A percentile compares a stretch with the other conserved stretches of the same genome.
Conservation (phyloP, 2,797 vertebrate species). For the Podargus strigoides region DNA sequence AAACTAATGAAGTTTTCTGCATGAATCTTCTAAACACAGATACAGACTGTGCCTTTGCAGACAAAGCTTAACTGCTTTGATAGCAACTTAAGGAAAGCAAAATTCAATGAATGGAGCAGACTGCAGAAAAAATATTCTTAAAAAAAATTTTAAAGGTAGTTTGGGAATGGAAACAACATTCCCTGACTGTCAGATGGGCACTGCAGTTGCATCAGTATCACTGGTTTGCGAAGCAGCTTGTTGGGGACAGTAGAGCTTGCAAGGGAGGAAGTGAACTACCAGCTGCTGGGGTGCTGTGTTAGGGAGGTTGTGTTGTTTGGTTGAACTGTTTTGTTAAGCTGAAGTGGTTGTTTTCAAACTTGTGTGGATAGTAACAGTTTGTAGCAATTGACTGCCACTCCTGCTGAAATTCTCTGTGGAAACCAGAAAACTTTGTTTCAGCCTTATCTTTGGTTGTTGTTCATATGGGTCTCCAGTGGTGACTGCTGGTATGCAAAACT, state of each 20-base stretch:
- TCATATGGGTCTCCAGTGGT: neutral
- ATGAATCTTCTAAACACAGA: neutral
- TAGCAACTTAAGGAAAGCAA: neutral
- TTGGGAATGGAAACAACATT: neutral
- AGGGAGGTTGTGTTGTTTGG: neutral
- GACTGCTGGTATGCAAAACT: neutral
- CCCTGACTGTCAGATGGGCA: neutral
- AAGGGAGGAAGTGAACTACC: neutral
- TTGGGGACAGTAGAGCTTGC: neutral
- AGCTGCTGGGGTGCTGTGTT: neutral
- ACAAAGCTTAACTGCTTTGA: neutral
- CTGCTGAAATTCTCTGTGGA: neutral
- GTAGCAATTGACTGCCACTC: neutral
- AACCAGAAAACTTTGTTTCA: neutral
- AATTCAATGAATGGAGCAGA: neutral
- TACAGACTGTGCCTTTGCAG: neutral
- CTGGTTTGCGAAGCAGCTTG: fast-evolving
- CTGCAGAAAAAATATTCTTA: neutral
- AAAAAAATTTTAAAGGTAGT: neutral
- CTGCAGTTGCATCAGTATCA: neutral
- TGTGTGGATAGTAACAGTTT: neutral
- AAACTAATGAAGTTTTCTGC: neutral
- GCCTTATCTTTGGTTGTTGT: neutral
- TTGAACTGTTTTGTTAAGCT: neutral
- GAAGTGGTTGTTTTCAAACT: neutral